A percentile compares a stretch with the other conserved stretches of the same genome.
Conservation (phyloP, 2,797 vertebrate genomes). For the Falco novaeseelandiae region DNA sequence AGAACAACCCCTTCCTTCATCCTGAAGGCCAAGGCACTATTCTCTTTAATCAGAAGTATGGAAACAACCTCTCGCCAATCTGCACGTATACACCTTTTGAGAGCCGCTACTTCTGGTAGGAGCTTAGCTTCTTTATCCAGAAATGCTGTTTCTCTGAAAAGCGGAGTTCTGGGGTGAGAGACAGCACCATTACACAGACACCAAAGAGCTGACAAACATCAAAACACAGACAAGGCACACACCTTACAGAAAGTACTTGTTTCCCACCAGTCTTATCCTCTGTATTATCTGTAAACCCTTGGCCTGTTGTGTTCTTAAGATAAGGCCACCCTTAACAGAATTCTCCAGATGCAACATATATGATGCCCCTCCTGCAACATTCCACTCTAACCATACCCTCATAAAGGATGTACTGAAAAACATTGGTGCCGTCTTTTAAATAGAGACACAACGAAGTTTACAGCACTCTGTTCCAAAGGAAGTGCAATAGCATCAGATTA, state of each 20-base stretch:
- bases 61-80: background rate
- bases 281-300: background rate
- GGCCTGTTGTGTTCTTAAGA: background rate
- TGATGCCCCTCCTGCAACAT: background rate
- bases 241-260: background rate
- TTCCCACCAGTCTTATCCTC: background rate
- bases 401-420: background rate
- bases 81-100: background rate
- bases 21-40: background rate
- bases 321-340: background rate
- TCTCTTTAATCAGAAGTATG: background rate
- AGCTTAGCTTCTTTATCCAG: background rate
- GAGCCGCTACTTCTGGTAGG: background rate
- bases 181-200: background rate
- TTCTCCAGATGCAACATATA: background rate
- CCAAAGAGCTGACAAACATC: background rate
- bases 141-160: background rate
- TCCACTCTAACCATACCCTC: background rate
- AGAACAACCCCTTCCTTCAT: background rate
- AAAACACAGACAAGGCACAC: background rate
- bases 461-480: background rate
- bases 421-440: background rate
- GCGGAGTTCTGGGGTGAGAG: rapidly evolving
- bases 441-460: background rate
- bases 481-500: background rate